These are phyloP conservation scores for Onychomys leucogaster DNA, from an alignment of 2,797 vertebrate genomes.

Conservation along the genomic window DNA sequence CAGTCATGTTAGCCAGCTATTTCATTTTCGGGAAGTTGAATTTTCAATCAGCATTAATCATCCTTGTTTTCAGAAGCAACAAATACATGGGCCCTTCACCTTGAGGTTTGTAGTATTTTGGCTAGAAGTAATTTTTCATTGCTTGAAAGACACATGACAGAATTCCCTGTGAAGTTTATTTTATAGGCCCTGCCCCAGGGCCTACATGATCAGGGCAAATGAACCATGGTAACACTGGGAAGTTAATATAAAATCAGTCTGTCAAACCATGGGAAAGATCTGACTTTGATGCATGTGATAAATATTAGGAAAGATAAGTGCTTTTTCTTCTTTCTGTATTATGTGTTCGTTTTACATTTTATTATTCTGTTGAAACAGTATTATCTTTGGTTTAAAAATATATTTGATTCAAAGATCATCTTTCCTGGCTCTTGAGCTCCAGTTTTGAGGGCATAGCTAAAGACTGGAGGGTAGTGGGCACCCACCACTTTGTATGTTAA, in stretches of 20 bases:
- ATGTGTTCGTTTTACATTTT: conserved; percentile 46
- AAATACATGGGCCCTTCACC: background rate
- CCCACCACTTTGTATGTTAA: background rate
- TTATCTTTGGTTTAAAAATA: conserved; percentile 68
- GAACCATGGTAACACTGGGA: background rate
- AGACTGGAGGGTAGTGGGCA: background rate
- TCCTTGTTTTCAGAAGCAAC: conserved; percentile 49
- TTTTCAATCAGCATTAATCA: conserved; percentile 33
- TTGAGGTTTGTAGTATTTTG: conserved; percentile 24
- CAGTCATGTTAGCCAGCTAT: background rate
- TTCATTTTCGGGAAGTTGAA: conserved; percentile 31
- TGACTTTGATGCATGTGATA: conserved; percentile 18
- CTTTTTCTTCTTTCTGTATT: conserved; percentile 39
- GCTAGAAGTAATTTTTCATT: conserved; percentile 25
- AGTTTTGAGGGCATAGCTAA: background rate
- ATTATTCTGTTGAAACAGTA: conserved; percentile 28
- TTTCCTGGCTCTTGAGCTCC: background rate
- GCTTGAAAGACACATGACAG: conserved; percentile 11
- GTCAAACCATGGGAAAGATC: conserved; percentile 9
- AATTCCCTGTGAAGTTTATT: background rate
- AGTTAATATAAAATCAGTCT: conserved; percentile 32
- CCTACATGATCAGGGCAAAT: background rate
- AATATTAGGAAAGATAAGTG: background rate
- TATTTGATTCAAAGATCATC: conserved; percentile 24
- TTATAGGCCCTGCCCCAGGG: conserved; percentile 41